phyloP scores from a whole-genome alignment of 1,140 invertebrate genomes.

The Patella vulgata region DNA sequence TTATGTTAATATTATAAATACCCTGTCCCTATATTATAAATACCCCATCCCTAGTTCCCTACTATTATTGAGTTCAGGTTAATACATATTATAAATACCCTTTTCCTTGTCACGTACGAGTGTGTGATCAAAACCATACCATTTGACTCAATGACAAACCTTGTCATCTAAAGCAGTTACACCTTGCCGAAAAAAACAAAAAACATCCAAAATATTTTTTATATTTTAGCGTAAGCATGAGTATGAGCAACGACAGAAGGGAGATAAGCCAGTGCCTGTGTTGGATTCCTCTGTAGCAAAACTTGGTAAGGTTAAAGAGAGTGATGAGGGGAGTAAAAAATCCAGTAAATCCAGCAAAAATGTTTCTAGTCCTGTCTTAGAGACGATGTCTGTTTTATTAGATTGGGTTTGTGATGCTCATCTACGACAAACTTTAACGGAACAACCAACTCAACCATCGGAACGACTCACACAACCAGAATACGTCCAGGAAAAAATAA shows the following conservation, averaged over 20 bases:
- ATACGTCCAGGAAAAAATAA: constrained; percentile 58
- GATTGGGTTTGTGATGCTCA: constrained; percentile 63
- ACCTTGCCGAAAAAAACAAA: too few species aligned
- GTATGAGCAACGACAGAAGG: constrained; percentile 52
- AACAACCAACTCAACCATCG: constrained; percentile 48
- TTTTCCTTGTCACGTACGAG: too few species aligned
- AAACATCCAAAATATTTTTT: too few species aligned
- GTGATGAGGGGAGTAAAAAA: constrained; percentile 5
- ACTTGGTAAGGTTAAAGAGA: constrained; percentile 35
- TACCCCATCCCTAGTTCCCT: too few species aligned
- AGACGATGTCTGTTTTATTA: constrained; percentile 46
- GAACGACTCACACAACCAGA: constrained; percentile 48
- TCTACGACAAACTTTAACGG: constrained; percentile 50
- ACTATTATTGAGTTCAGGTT: too few species aligned
- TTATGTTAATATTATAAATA: too few species aligned
- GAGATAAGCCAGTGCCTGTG: constrained; percentile 27
- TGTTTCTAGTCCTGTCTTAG: constrained; percentile 17
- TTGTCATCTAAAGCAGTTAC: too few species aligned
- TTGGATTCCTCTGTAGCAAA: constrained; percentile 22
- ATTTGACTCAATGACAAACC: too few species aligned
- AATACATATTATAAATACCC: too few species aligned
- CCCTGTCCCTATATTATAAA: too few species aligned
- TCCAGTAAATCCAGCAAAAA: constrained; percentile 13
- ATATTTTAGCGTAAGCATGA: constrained; percentile 56
- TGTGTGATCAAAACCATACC: too few species aligned